phyloP scores from a whole-genome alignment of 2,113 vertebrate species.

The Lycaon pictus region DNA sequence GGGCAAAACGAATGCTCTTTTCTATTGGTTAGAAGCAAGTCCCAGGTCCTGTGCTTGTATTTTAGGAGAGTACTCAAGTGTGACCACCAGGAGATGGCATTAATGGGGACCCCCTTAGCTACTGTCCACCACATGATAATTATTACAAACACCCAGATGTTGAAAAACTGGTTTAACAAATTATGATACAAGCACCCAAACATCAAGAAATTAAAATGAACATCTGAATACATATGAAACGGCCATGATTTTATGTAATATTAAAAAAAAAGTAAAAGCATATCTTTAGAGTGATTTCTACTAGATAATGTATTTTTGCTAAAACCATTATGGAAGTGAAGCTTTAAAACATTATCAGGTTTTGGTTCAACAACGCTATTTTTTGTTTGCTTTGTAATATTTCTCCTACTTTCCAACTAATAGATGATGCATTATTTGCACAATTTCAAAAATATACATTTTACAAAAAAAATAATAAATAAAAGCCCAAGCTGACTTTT shows the following conservation, averaged over 20 bases:
- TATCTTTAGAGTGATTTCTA: not conserved
- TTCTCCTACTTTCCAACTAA: not conserved
- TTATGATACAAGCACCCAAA: not conserved
- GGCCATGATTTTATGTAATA: not conserved
- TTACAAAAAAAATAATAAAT: not conserved
- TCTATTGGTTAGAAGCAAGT: not conserved
- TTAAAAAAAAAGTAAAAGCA: not conserved
- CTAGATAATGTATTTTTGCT: not conserved
- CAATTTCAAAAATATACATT: not conserved
- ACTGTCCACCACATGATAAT: not conserved
- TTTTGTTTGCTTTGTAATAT: not conserved
- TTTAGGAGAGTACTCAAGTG: rapidly evolving
- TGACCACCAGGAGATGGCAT: no score
- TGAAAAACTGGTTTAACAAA: not conserved
- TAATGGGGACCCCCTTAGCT: rapidly evolving
- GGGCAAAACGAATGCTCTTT: not conserved
- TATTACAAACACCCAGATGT: not conserved
- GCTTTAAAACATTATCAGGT: not conserved
- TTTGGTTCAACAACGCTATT: not conserved
- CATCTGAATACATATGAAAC: not conserved
- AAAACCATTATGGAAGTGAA: not conserved
- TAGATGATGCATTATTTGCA: not conserved
- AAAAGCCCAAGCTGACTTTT: not conserved
- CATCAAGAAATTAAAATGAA: not conserved
- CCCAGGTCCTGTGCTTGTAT: rapidly evolving